Conservation (phyloP, 2,888 invertebrate species). For the Neria commutata region DNA sequence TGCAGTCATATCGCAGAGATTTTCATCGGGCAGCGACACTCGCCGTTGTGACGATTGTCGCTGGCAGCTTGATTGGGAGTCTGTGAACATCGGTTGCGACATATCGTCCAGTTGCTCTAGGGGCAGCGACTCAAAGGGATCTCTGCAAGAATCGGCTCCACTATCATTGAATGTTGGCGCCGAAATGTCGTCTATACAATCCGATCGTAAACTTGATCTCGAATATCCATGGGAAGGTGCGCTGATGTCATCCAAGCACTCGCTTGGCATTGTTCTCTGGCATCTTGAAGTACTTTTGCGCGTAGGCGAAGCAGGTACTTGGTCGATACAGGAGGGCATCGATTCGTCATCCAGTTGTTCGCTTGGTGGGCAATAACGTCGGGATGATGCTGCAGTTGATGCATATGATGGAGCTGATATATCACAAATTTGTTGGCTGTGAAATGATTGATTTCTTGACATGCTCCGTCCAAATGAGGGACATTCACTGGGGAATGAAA, state of each 20-base stretch:
- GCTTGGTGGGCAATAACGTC: neutral
- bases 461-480: neutral
- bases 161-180: neutral
- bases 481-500: neutral
- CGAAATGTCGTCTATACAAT: conserved; percentile 6
- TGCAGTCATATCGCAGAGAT: neutral
- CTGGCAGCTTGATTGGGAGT: no score
- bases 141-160: neutral
- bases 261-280: neutral
- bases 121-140: neutral
- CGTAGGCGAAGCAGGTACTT: neutral
- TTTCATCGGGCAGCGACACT: neutral
- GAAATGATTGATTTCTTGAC: neutral
- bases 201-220: neutral
- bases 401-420: neutral
- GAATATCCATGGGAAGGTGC: neutral
- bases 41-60: no score
- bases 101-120: neutral
- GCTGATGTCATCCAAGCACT: neutral
- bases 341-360: neutral
- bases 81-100: neutral
- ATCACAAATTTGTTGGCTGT: neutral
- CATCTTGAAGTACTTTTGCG: neutral
- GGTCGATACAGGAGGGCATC: neutral
- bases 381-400: neutral